Evolutionary conservation across 1,140 invertebrate species (phyloP).

Genomic region (Papilio glaucus): DNA sequence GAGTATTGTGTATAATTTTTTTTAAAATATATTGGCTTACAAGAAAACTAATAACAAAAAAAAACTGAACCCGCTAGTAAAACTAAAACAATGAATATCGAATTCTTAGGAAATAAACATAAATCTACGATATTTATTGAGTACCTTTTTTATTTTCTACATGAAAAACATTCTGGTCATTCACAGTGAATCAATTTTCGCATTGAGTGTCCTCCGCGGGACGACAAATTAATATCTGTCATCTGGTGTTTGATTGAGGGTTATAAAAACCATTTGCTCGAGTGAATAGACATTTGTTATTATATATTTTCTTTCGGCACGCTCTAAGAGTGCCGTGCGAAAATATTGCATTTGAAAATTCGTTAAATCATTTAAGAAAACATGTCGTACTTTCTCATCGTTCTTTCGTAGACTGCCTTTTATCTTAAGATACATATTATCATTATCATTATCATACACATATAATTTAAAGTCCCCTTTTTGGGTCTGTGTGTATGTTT

Average conservation of each 20-base stretch:
- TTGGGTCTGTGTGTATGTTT: no score
- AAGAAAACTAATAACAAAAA: neutral
- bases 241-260: slow-evolving; percentile 18
- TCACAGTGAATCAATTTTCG: slow-evolving; percentile 22
- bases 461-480: no score
- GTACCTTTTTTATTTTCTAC: neutral
- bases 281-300: slow-evolving; percentile 13
- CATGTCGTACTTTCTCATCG: neutral
- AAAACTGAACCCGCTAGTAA: no score
- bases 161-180: neutral
- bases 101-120: neutral
- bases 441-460: no score
- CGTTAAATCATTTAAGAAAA: neutral
- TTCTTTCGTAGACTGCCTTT: neutral
- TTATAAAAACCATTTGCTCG: slow-evolving; percentile 1
- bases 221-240: slow-evolving; percentile 19
- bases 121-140: neutral
- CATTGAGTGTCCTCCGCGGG: neutral
- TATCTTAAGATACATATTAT: neutral
- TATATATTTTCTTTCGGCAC: slow-evolving; percentile 1
- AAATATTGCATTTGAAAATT: slow-evolving; percentile 12
- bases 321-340: neutral
- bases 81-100: neutral
- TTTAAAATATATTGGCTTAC: no score
- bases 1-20: no score